Conservation (phyloP, 2,797 vertebrate species). For the Pelodytes ibericus region DNA sequence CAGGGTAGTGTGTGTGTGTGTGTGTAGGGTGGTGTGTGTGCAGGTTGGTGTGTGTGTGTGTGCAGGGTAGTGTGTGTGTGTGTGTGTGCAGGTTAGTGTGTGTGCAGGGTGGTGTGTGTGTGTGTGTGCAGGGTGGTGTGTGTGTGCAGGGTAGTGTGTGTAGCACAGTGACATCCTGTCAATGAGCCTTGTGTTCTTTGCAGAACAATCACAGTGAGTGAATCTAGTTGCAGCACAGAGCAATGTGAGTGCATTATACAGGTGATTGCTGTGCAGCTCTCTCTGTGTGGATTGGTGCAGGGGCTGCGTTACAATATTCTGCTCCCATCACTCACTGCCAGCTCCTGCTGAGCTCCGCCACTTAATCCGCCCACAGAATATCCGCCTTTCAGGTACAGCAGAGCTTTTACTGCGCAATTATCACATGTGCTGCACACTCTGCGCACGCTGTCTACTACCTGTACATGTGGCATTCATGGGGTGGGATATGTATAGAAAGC, state of each 20-base stretch:
- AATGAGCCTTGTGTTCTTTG: neutral
- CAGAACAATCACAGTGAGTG: neutral
- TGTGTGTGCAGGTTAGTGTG: no score
- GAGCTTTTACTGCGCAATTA: conserved; percentile 49
- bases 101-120: neutral
- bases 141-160: neutral
- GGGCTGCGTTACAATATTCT: conserved; percentile 35
- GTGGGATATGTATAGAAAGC: no score
- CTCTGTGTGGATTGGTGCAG: neutral
- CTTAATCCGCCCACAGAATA: conserved; percentile 50
- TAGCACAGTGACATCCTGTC: neutral
- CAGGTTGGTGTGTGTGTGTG: no score
- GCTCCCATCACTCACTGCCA: conserved; percentile 38
- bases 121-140: neutral
- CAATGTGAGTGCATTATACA: neutral
- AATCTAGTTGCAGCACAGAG: neutral
- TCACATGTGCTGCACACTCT: conserved; percentile 18
- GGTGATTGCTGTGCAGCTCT: neutral
- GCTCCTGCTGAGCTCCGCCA: conserved; percentile 22
- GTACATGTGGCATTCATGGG: neutral
- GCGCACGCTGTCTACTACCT: neutral
- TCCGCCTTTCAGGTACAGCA: conserved; percentile 48
- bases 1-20: neutral
- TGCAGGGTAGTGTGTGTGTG: no score
- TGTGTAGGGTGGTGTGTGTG: no score